Evolutionary conservation across 2,888 invertebrate species (phyloP).

Genomic region (Agrotis puta): DNA sequence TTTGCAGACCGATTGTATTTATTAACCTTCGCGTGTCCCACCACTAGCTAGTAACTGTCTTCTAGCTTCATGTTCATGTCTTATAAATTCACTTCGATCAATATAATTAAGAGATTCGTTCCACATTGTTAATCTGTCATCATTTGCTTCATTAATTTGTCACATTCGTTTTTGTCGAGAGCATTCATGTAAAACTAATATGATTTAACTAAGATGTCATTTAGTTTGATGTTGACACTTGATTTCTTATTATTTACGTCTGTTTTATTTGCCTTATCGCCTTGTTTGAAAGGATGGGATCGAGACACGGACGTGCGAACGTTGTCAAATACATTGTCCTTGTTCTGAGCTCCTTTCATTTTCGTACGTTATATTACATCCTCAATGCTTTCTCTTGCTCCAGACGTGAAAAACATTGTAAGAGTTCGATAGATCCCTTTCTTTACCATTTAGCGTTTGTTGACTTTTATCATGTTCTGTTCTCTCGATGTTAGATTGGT

Average conservation of each 20-base stretch:
- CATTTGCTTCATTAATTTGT: conserved; percentile 36
- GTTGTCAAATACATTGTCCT: conserved; percentile 44
- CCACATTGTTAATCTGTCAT: conserved; percentile 42
- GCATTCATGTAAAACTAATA: conserved; percentile 10
- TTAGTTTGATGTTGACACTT: neutral
- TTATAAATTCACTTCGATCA: conserved; percentile 40
- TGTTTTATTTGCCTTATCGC: conserved; percentile 11
- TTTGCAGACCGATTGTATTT: conserved; percentile 77
- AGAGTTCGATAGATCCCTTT: conserved; percentile 27
- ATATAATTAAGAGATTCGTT: conserved; percentile 43
- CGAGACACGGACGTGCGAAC: conserved; percentile 38
- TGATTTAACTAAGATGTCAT: conserved; percentile 4
- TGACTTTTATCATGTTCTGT: conserved; percentile 10
- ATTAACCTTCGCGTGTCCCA: conserved; percentile 76
- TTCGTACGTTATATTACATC: conserved; percentile 41
- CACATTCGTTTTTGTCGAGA: conserved; percentile 3
- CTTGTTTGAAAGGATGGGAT: conserved; percentile 7
- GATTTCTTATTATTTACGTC: conserved; percentile 3
- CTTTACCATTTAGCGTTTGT: conserved; percentile 37
- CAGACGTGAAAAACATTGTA: conserved; percentile 50
- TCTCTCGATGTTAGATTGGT: conserved; percentile 3
- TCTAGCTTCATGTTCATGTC: conserved; percentile 41
- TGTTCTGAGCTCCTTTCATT: conserved; percentile 52
- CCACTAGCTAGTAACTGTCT: conserved; percentile 43
- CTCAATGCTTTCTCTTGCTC: conserved; percentile 50